Evolutionary conservation across 2,888 invertebrate species (phyloP), one percentile per base, ranked within the genome.

Genomic region (Metacarcinus magister): DNA sequence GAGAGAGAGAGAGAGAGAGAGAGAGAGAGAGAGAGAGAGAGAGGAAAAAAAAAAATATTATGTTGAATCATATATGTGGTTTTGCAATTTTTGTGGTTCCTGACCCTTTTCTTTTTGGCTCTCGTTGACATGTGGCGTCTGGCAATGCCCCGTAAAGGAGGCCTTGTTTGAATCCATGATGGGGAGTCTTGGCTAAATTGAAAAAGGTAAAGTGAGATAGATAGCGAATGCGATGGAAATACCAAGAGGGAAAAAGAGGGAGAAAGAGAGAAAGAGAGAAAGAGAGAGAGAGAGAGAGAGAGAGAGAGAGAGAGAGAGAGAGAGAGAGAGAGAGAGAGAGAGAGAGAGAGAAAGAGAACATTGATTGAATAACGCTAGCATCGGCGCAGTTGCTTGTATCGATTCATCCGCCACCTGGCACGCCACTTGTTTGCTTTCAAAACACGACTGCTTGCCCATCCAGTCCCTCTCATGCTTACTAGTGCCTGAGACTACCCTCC

Each of bases 341-440:
- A 75, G 75, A 75, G 75, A 75, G 75, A 75, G 75, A 75, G 28
- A 28, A 10, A 28, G 28, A 28, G 28, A 28, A 32, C 82, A 82
- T 82, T 82, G 82, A 82, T 82, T 82, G 82, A 82, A 82, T 82
- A 82, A 82, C 82, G 82, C 32, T 82, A 82, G 82, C 82, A 82
- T 82, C 82, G 82, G 82, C 82, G 82, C 82, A 82, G 32, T 82
- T 82, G 82, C 82, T 82, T 82, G 82, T 82, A 82, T 82, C 82
- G 82, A 82, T 82, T 82, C 82, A 82, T 82, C 82, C 82, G 13
- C 28, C 82, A 82, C 82, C 32, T 13, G 28, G 32, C 32, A 32
- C 82, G 28, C 82, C 82, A 82, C 82, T 32, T 82, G 82, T 82
- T 82, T 82, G 82, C 82, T 82, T 82, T 82, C 32, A 82, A 82